Percentiles rank a stretch among this genome's conserved stretches.
These are phyloP conservation scores for Lasioglossum villosulum DNA, from an alignment of 2,888 invertebrate genomes.

Conservation along the genomic window DNA sequence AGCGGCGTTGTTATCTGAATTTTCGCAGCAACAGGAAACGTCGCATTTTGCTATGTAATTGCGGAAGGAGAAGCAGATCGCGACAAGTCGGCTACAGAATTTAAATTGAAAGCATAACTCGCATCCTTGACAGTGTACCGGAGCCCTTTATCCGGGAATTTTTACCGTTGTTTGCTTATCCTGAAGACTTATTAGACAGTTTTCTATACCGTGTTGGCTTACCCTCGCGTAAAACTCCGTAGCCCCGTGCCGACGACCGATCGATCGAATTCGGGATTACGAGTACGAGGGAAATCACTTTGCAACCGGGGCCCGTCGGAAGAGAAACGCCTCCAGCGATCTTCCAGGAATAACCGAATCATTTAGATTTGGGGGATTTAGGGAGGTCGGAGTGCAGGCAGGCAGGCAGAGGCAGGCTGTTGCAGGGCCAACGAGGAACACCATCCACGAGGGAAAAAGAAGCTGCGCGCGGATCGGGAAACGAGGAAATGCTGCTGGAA, in stretches of 20 bases:
- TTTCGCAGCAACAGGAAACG: not conserved
- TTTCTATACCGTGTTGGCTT: not conserved
- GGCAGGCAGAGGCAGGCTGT: slow-evolving; percentile 39
- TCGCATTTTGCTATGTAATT: not conserved
- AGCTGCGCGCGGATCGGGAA: slow-evolving; percentile 55
- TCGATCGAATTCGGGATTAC: slow-evolving; percentile 77
- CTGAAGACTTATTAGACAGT: slow-evolving; percentile 31
- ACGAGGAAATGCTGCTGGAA: slow-evolving; percentile 27
- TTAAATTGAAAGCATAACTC: slow-evolving; percentile 7
- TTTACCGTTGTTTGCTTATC: slow-evolving; percentile 41
- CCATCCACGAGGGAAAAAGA: slow-evolving; percentile 21
- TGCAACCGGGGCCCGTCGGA: slow-evolving; percentile 67
- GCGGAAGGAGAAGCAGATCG: not conserved
- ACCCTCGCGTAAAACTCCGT: slow-evolving; percentile 28
- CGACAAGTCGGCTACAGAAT: not conserved
- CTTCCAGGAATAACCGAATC: slow-evolving; percentile 76
- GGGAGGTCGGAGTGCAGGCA: slow-evolving; percentile 46
- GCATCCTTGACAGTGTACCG: not conserved
- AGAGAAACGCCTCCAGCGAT: slow-evolving; percentile 72
- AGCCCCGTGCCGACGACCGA: slow-evolving; percentile 54
- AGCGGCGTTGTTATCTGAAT: slow-evolving; percentile 5
- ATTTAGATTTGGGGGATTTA: slow-evolving; percentile 73
- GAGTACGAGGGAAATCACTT: slow-evolving; percentile 80
- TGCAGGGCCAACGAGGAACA: slow-evolving; percentile 40
- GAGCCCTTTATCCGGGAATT: slow-evolving; percentile 13